Conservation (phyloP, 2,888 invertebrate genomes). For the Pyrocoelia pectoralis region DNA sequence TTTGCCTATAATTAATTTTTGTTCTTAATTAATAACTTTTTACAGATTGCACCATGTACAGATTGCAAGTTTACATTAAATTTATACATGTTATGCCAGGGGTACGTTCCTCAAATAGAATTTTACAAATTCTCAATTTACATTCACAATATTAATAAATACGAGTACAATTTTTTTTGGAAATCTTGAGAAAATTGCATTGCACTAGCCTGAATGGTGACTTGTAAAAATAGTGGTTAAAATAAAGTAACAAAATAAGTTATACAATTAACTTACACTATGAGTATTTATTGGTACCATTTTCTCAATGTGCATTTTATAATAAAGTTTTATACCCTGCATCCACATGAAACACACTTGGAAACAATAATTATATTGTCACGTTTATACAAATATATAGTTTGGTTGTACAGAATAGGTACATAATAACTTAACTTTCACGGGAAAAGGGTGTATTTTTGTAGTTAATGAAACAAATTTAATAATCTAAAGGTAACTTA, state of each 20-base stretch:
- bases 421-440: background rate
- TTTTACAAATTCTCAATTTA: conserved; percentile 44
- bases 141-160: conserved; percentile 40
- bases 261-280: conserved; percentile 24
- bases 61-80: conserved; percentile 55
- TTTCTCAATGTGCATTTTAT: conserved; percentile 23
- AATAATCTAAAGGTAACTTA: background rate
- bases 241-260: conserved; percentile 24
- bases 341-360: conserved; percentile 35
- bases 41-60: conserved; percentile 60
- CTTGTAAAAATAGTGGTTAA: conserved; percentile 25
- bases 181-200: conserved; percentile 37
- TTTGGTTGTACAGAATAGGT: conserved; percentile 5
- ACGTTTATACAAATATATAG: conserved; percentile 18
- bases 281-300: conserved; percentile 41
- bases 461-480: no score
- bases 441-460: background rate
- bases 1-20: conserved; percentile 46
- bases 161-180: conserved; percentile 17
- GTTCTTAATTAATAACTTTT: conserved; percentile 44
- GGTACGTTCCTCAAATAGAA: conserved; percentile 57
- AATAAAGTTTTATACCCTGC: conserved; percentile 42
- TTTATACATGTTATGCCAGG: conserved; percentile 60
- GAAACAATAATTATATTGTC: conserved; percentile 28
- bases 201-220: conserved; percentile 44